These are phyloP conservation scores for Dolomedes plantarius DNA, from an alignment of 2,888 invertebrate genomes.

Conservation along the genomic window DNA sequence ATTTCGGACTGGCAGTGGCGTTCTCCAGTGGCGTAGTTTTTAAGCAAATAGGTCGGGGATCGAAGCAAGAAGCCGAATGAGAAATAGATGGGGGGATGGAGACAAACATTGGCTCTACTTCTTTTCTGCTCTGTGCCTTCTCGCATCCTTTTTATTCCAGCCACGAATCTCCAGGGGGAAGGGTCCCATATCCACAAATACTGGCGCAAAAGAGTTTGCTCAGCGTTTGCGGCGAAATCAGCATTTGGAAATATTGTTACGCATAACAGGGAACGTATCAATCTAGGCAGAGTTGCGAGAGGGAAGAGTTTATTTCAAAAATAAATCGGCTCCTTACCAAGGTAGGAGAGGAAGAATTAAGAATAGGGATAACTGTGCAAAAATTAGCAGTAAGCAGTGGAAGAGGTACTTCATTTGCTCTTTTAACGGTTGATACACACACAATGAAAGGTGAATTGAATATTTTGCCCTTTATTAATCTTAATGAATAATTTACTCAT, in stretches of 20 bases:
- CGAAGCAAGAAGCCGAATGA: slow-evolving; percentile 62
- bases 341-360: too few relatives aligned
- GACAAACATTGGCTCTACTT: slow-evolving; percentile 65
- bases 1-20: slow-evolving; percentile 58
- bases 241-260: slow-evolving; percentile 5
- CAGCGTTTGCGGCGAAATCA: slow-evolving; percentile 4
- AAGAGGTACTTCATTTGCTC: too few relatives aligned
- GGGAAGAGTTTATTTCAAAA: neutral
- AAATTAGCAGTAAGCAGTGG: too few relatives aligned
- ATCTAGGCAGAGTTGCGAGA: neutral
- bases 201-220: slow-evolving; percentile 1
- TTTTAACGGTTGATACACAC: too few relatives aligned
- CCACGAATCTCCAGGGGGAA: slow-evolving; percentile 38
- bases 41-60: slow-evolving; percentile 69
- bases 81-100: slow-evolving; percentile 68
- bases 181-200: slow-evolving; percentile 65
- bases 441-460: too few relatives aligned
- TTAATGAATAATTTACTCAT: too few relatives aligned
- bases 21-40: slow-evolving; percentile 66
- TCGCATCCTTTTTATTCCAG: slow-evolving; percentile 7
- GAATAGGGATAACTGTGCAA: too few relatives aligned
- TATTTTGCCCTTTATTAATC: too few relatives aligned
- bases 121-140: slow-evolving; percentile 7
- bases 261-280: neutral
- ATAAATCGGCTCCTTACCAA: too few relatives aligned